Evolutionary conservation across 2,888 invertebrate genomes (phyloP), one percentile per base, ranked within the genome.

Genomic region (Harpalus rufipes): DNA sequence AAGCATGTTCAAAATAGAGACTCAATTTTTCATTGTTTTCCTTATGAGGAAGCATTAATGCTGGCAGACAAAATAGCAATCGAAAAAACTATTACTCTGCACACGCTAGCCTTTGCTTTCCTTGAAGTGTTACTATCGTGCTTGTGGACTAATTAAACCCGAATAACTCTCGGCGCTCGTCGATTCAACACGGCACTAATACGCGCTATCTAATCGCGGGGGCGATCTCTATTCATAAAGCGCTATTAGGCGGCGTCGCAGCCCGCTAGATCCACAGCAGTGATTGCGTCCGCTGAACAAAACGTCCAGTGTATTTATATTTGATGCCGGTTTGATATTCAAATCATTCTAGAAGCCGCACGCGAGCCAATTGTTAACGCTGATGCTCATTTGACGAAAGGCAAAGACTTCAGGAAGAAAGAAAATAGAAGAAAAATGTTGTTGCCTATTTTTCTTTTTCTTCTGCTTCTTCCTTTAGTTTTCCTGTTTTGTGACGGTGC

Each of bases 251-350:
- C 78, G 78, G 56, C 78, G 78, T 78, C 56, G 58, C 58, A 44
- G 74, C 51, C 65, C n/a, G 39, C 39, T 21, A 58, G 78, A 56
- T 56, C 58, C 78, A 21, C 78, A 18, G 41, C 58, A 21, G 56
- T 41, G 78, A 78, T 78, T 58, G 32, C 56, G 58, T 25, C 78
- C 21, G 32, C 78, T 58, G 87, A 88, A 89, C 89, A 89, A 89
- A 89, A 89, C 89, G 89, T 87, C 88, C 87, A 88, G 87, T 88
- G 88, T 88, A 89, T 89, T 89, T 88, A 88, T 89, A 88, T 89
- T 89, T 89, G 89, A 89, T 89, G 82, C 87, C 87, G 87, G 86
- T 87, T 87, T 88, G 89, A 89, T 89, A 89, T 89, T 89, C 89
- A 89, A 89, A 89, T 89, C 88, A 88, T 88, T 86, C 86, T 18